Percentiles rank a stretch among this genome's conserved stretches.
These are phyloP conservation scores for Carposina sasakii DNA, from an alignment of 1,140 invertebrate genomes.

Conservation along the genomic window DNA sequence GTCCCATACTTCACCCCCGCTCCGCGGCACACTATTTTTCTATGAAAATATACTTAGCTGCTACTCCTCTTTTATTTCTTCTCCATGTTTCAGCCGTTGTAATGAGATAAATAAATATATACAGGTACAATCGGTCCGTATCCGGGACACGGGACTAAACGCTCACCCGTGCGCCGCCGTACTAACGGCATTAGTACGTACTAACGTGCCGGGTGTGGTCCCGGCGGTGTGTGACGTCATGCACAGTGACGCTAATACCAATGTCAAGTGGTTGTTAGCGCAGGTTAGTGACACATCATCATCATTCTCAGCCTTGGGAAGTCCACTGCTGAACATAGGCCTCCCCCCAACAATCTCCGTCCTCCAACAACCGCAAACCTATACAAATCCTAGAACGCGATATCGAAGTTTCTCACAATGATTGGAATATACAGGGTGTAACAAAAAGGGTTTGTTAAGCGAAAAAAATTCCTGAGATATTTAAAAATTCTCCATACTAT, in stretches of 20 bases:
- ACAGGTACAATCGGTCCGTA: constrained; percentile 2
- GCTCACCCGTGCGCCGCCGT: constrained; percentile 23
- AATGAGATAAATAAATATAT: constrained; percentile 18
- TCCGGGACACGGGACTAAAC: constrained; percentile 27
- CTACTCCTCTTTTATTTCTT: not conserved
- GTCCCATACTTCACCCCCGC: not conserved
- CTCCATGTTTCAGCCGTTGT: constrained; percentile 10
- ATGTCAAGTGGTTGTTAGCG: constrained; percentile 30
- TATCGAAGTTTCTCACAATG: no score
- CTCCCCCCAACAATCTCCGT: no score
- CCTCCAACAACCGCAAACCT: no score
- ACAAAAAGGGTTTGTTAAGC: no score
- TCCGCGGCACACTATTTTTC: not conserved
- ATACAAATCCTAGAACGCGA: no score
- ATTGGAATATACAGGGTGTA: no score
- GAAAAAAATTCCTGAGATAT: no score
- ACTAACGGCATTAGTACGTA: constrained; percentile 11
- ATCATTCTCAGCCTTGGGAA: not conserved
- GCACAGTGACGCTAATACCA: not conserved
- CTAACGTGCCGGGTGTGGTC: not conserved
- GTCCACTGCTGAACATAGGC: not conserved
- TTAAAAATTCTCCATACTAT: no score
- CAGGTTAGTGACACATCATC: constrained; percentile 21
- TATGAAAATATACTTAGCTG: not conserved
- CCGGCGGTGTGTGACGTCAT: not conserved